Evolutionary conservation across 2,888 invertebrate genomes (phyloP).

Genomic region (Melieria crassipennis): DNA sequence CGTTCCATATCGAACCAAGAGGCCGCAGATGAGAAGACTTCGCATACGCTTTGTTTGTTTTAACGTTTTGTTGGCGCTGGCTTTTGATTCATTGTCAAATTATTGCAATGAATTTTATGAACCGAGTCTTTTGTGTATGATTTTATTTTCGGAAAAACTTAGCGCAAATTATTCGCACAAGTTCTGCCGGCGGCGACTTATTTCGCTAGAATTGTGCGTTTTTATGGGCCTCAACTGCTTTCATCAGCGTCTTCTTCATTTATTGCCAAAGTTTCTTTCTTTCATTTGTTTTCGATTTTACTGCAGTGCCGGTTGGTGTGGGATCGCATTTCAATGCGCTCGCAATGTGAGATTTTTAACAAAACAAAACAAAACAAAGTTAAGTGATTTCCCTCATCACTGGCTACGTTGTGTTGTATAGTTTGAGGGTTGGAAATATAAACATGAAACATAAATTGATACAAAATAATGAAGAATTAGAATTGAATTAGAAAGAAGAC

Average conservation of each 20-base stretch:
- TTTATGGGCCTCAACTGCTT: conserved; percentile 18
- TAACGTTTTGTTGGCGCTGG: background rate
- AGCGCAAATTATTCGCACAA: background rate
- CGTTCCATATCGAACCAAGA: too few species aligned
- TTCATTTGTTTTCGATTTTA: background rate
- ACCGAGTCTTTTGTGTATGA: conserved; percentile 34
- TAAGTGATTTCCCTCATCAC: conserved; percentile 8
- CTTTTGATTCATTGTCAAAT: conserved; percentile 50
- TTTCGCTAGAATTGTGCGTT: conserved; percentile 13
- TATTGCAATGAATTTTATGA: conserved; percentile 51
- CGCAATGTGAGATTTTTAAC: conserved; percentile 8
- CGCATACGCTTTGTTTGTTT: too few species aligned
- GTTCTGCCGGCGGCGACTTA: background rate
- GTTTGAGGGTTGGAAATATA: too few species aligned
- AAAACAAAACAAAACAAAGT: conserved; percentile 23
- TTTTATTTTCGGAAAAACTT: background rate
- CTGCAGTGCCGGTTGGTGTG: background rate
- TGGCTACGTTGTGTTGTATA: too few species aligned
- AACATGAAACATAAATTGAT: too few species aligned
- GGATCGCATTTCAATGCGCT: background rate
- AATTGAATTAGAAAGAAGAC: too few species aligned
- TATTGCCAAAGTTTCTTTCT: conserved; percentile 23
- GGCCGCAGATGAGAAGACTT: too few species aligned
- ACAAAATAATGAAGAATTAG: too few species aligned
- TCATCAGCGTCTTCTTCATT: conserved; percentile 16